Base-by-base conservation (phyloP, 1,140 invertebrate genomes). In the Telenomus remus region DNA sequence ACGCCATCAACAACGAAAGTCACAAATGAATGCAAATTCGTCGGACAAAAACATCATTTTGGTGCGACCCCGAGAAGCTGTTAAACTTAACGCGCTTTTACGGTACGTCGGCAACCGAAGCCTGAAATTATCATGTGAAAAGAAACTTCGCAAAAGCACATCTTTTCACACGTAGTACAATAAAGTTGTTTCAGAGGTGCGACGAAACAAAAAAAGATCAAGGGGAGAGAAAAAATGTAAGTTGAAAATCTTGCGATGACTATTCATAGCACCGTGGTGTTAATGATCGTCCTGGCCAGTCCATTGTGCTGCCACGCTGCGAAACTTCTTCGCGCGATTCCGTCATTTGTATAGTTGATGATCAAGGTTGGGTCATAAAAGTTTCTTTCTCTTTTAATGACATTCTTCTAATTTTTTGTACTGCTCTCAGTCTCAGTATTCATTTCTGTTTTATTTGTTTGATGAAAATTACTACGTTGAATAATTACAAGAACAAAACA, bases 301-400 rank as follows among this genome's bases (percentile, higher is more conserved):
- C 48, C 54, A 79, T 64, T 68, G 64, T 68, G 49, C 51, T 15
- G 37, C 46, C 42, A 34, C 59, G 42, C 47, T 50, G 47, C 49
- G 49, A 66, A 78, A 72, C 34, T 64, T 46, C 59, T 61, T 60
- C 42, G 13, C 71, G 61, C 66, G 49, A 72, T 53, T 79, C 55
- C 66, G 75, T 69, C 71, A 76, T 72, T 27, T 27, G 79, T 76
- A 70, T 79, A 39, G 35, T 39, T 43, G 19, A 44, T 42, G 57
- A 68, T 74, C 60, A 61, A 48, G 48, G 50, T 6, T 48, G 16
- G 44, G 14, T 1, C 72, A 63, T 71, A 68, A 68, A 73, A 54
- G 6, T 27, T 79, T 77, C 65, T 79, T 76, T 81, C 84, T 85
- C 82, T 81, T 83, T 84, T 86, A 85, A 86, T 85, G 85, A 82